A percentile compares a stretch with the other conserved stretches of the same genome.
These are phyloP conservation scores for Todus mexicanus DNA, from an alignment of 2,797 vertebrate species.

Conservation along the genomic window DNA sequence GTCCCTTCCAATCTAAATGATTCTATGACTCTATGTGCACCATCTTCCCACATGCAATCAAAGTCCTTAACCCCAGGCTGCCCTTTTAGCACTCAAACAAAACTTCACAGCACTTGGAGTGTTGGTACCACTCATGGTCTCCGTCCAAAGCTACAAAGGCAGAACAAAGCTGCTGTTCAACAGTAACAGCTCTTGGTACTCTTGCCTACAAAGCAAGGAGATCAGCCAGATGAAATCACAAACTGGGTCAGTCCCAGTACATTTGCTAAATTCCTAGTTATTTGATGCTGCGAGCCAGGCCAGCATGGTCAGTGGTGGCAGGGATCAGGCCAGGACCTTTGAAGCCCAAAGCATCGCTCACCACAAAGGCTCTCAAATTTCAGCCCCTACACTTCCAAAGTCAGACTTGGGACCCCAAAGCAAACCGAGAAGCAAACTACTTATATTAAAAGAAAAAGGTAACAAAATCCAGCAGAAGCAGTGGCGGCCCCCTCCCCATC, in stretches of 20 bases:
- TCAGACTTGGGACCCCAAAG: background rate
- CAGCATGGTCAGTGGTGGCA: rapidly evolving
- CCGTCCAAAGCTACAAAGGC: background rate
- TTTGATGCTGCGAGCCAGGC: background rate
- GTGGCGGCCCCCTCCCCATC: background rate
- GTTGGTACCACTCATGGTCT: background rate
- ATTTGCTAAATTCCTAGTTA: background rate
- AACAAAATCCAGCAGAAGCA: background rate
- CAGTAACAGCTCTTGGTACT: background rate
- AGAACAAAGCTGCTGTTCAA: background rate
- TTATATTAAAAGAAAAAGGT: background rate
- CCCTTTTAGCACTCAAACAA: background rate
- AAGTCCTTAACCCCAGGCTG: background rate
- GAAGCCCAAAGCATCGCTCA: background rate
- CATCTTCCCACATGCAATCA: rapidly evolving
- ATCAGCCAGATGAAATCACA: background rate
- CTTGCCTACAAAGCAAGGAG: background rate
- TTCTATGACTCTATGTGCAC: background rate
- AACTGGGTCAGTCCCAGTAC: rapidly evolving
- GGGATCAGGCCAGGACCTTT: background rate
- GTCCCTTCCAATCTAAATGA: background rate
- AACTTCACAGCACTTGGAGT: rapidly evolving
- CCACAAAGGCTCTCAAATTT: background rate
- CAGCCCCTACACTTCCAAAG: background rate
- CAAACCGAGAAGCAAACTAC: background rate